A percentile compares a stretch with the other conserved stretches of the same genome.
Evolutionary conservation across 2,797 vertebrate species (phyloP).

Genomic region (Manis javanica): DNA sequence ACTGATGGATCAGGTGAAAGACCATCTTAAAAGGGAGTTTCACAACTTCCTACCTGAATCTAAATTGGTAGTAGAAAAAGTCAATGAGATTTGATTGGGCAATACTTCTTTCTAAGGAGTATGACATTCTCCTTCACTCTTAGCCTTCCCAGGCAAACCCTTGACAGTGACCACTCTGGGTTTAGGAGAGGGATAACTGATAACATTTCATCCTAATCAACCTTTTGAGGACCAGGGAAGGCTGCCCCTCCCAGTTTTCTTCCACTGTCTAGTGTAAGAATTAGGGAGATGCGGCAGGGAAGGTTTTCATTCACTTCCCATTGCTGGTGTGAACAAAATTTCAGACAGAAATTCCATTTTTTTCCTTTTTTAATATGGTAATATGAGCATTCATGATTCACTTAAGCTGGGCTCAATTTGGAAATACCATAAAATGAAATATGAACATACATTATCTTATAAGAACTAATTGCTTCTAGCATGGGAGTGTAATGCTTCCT

Average conservation of each 20-base stretch:
- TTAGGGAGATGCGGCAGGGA: not conserved
- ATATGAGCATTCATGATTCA: not conserved
- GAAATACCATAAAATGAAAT: conserved; percentile 33
- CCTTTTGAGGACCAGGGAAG: not conserved
- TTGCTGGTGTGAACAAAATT: not conserved
- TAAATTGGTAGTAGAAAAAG: not conserved
- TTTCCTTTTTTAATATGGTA: not conserved
- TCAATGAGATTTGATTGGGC: not conserved
- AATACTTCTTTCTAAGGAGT: not conserved
- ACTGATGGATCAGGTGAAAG: not conserved
- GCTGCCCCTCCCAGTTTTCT: not conserved
- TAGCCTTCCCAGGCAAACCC: not conserved
- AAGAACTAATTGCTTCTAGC: not conserved
- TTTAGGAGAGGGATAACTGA: not conserved
- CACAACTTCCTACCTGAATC: not conserved
- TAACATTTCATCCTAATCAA: not conserved
- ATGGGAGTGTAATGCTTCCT: not conserved
- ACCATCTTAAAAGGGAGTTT: not conserved
- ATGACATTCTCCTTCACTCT: not conserved
- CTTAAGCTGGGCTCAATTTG: not conserved
- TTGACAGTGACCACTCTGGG: not conserved
- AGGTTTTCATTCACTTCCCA: accelerated
- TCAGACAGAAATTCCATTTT: not conserved
- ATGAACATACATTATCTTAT: not conserved
- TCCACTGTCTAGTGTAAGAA: not conserved